Evolutionary conservation across 2,797 vertebrate species (phyloP).

Genomic region (Remorina albescens): DNA sequence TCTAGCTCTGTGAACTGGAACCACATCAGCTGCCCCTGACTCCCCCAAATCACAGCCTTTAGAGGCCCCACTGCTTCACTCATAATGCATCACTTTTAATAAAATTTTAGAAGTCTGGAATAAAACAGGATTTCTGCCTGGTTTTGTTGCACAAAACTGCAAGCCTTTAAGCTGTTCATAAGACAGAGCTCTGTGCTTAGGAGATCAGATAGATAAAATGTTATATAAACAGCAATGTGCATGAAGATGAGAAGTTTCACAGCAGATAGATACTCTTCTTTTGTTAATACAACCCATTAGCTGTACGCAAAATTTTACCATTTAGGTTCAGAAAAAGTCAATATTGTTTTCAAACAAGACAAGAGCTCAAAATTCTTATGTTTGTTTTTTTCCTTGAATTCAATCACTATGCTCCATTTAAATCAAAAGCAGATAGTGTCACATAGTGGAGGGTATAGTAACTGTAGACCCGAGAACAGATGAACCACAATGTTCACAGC

Average conservation of each 20-base stretch:
- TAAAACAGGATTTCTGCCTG: slow-evolving; percentile 33
- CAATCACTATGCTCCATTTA: not conserved
- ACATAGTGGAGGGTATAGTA: slow-evolving; percentile 16
- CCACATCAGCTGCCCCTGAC: slow-evolving; percentile 45
- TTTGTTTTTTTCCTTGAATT: not conserved
- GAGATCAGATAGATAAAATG: slow-evolving; percentile 42
- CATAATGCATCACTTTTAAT: slow-evolving; percentile 27
- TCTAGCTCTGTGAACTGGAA: slow-evolving; percentile 54
- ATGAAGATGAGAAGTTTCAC: slow-evolving; percentile 28
- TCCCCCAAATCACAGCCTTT: slow-evolving; percentile 35
- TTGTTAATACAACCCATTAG: slow-evolving; percentile 13
- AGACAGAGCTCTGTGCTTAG: slow-evolving; percentile 32
- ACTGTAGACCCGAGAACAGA: not conserved
- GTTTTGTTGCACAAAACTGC: slow-evolving; percentile 18
- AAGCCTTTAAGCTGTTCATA: slow-evolving; percentile 13
- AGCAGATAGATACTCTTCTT: slow-evolving; percentile 32
- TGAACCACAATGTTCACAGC: not conserved
- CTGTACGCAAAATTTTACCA: slow-evolving; percentile 2
- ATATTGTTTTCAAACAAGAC: slow-evolving; percentile 4
- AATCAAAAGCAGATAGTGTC: not conserved
- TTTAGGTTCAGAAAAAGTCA: slow-evolving; percentile 12
- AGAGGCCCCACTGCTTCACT: slow-evolving; percentile 36
- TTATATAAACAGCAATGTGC: slow-evolving; percentile 52
- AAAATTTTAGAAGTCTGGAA: slow-evolving; percentile 34
- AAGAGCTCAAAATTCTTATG: not conserved